phyloP scores from a whole-genome alignment of 2,797 vertebrate genomes.

The Lepus oiostolus region DNA sequence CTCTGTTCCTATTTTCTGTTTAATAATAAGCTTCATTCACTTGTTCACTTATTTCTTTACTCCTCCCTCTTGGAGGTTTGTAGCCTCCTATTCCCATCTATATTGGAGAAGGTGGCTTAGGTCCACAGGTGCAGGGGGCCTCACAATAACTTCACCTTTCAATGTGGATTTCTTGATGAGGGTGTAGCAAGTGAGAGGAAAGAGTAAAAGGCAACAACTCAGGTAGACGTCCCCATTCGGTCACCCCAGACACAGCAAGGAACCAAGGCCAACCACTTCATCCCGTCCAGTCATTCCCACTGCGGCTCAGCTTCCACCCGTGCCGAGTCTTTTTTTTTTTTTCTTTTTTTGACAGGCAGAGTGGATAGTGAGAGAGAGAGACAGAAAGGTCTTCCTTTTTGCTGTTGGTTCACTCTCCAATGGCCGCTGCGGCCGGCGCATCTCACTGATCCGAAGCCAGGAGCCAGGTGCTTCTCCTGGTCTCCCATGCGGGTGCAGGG shows the following conservation, averaged over 20 bases:
- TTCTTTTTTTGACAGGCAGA: too few relatives aligned
- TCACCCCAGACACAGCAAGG: neutral
- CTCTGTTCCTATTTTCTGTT: neutral
- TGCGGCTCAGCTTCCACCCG: neutral
- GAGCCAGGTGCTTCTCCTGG: too few relatives aligned
- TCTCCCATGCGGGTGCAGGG: too few relatives aligned
- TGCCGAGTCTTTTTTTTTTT: too few relatives aligned
- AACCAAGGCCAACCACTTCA: neutral
- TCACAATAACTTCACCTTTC: neutral
- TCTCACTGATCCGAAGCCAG: too few relatives aligned
- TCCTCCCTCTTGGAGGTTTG: neutral
- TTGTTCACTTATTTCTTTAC: neutral
- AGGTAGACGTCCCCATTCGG: neutral
- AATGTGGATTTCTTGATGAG: neutral
- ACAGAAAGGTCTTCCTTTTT: too few relatives aligned
- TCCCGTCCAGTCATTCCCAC: neutral
- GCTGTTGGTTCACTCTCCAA: too few relatives aligned
- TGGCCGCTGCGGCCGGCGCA: too few relatives aligned
- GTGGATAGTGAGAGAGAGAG: too few relatives aligned
- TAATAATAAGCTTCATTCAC: neutral
- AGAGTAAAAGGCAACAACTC: neutral
- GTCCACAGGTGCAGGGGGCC: too few relatives aligned
- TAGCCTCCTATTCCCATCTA: neutral
- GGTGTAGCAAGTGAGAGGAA: neutral
- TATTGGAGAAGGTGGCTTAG: neutral